Conservation (phyloP, 2,797 vertebrate species). For the Rhyacichthys aspro region DNA sequence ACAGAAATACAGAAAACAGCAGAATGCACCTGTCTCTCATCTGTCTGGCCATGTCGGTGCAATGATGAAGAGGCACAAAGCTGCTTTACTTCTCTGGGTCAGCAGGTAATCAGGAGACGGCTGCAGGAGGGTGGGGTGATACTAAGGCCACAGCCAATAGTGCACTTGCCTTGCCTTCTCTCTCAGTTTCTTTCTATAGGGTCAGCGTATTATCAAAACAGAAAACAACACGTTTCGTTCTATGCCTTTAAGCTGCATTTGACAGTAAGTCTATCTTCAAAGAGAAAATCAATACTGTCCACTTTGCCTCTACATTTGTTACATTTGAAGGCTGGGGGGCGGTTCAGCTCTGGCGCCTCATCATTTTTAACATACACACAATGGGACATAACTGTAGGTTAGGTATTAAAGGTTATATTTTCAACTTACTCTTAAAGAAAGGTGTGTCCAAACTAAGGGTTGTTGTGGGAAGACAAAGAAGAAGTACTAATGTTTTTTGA, state of each 20-base stretch:
- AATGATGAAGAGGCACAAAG: conserved; percentile 52
- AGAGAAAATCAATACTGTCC: neutral
- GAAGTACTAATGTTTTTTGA: too few relatives aligned
- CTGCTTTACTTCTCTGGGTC: conserved; percentile 68
- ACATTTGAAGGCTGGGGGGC: neutral
- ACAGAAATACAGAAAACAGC: conserved; percentile 22
- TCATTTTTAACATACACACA: neutral
- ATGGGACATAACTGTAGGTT: neutral
- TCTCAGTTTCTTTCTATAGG: too few relatives aligned
- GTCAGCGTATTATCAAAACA: too few relatives aligned
- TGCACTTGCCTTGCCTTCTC: too few relatives aligned
- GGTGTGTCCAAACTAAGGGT: too few relatives aligned
- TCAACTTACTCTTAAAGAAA: too few relatives aligned
- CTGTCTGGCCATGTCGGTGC: conserved; percentile 2
- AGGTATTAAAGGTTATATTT: neutral
- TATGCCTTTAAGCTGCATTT: too few relatives aligned
- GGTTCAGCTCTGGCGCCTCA: neutral
- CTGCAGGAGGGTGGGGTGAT: conserved; percentile 25
- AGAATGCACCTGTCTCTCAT: conserved; percentile 44
- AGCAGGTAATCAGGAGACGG: conserved; percentile 65
- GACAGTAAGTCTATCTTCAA: neutral
- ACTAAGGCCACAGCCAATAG: conserved; percentile 24
- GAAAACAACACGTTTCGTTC: too few relatives aligned
- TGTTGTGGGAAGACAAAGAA: too few relatives aligned
- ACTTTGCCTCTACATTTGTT: conserved; percentile 1